Conservation (phyloP, 2,888 invertebrate species). For the Dasypolia templi region DNA sequence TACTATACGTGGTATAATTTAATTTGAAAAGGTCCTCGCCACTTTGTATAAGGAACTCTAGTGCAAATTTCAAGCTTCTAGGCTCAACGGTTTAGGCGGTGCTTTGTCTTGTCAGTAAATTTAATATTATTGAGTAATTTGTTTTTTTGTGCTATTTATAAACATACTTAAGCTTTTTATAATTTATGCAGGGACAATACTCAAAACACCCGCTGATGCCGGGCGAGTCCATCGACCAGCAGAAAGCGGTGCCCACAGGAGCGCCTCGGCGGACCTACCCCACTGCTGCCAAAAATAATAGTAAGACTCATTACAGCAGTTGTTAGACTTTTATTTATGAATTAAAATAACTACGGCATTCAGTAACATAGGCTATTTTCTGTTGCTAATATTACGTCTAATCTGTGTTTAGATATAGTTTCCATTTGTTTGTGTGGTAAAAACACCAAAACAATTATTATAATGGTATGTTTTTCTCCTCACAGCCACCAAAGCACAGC, state of each 20-base stretch:
- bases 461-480: not conserved
- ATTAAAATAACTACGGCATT: not conserved
- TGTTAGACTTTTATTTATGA: not conserved
- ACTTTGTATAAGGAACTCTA: not conserved
- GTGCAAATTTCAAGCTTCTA: not conserved
- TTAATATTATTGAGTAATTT: not conserved
- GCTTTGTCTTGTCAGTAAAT: not conserved
- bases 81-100: not conserved
- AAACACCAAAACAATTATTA: not conserved
- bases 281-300: conserved; percentile 74
- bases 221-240: conserved; percentile 81
- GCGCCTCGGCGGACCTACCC: conserved; percentile 86
- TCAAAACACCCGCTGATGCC: conserved; percentile 84
- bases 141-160: not conserved
- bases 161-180: not conserved
- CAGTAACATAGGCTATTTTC: not conserved
- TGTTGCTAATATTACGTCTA: not conserved
- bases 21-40: too few relatives aligned
- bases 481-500: conserved; percentile 72
- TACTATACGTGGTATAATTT: too few relatives aligned
- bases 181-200: conserved; percentile 83
- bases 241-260: conserved; percentile 88
- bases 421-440: not conserved
- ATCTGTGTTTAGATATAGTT: not conserved
- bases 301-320: conserved; percentile 61